These are phyloP conservation scores for Temnothorax unifasciatus DNA, from an alignment of 2,888 invertebrate species.

Conservation along the genomic window DNA sequence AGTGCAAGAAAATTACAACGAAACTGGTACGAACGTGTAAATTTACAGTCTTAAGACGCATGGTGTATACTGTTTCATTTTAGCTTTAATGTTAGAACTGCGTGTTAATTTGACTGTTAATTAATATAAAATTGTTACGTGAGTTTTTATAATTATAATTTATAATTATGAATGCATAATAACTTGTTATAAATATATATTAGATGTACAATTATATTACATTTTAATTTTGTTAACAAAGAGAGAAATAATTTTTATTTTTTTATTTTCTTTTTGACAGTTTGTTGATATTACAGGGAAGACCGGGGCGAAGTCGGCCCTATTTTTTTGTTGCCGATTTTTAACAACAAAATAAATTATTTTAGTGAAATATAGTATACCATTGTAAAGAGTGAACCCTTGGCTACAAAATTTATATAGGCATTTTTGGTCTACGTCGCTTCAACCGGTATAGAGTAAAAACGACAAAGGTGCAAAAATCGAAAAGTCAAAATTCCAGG, in stretches of 20 bases:
- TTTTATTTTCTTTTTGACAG: background rate
- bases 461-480: too few relatives aligned
- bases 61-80: background rate
- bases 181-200: conserved; percentile 5
- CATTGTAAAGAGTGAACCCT: too few relatives aligned
- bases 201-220: background rate
- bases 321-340: too few relatives aligned
- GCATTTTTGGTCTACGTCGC: too few relatives aligned
- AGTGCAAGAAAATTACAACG: conserved; percentile 21
- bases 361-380: too few relatives aligned
- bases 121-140: background rate
- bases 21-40: background rate
- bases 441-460: too few relatives aligned
- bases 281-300: conserved; percentile 6
- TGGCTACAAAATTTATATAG: too few relatives aligned
- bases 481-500: too few relatives aligned
- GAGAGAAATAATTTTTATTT: background rate
- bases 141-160: background rate
- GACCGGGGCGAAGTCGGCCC: too few relatives aligned
- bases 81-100: background rate
- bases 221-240: background rate
- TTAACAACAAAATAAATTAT: too few relatives aligned
- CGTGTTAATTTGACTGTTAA: background rate
- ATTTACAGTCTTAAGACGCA: too few relatives aligned
- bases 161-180: background rate